Evolutionary conservation across 2,888 invertebrate species (phyloP).

Genomic region (Dolichomitus sp.): DNA sequence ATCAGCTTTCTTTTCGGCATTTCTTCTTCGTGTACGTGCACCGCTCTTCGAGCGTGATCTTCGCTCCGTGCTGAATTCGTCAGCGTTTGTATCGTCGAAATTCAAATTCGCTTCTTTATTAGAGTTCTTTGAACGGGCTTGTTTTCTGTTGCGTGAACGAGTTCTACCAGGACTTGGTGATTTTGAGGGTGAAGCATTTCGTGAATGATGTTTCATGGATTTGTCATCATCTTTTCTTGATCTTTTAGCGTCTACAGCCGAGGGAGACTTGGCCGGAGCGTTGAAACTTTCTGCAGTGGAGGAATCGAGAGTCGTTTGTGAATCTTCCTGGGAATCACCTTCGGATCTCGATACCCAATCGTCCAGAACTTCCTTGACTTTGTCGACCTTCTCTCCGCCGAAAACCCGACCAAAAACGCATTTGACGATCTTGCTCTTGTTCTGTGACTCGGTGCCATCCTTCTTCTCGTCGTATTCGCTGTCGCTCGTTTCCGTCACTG

Average conservation of each 20-base stretch:
- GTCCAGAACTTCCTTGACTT: slow-evolving; percentile 82
- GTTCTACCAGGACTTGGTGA: slow-evolving; percentile 43
- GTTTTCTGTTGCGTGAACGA: slow-evolving; percentile 45
- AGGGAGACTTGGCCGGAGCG: slow-evolving; percentile 22
- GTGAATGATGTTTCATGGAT: slow-evolving; percentile 23
- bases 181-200: slow-evolving; percentile 22
- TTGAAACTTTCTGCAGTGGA: slow-evolving; percentile 34
- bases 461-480: slow-evolving; percentile 71
- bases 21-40: slow-evolving; percentile 23
- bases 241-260: slow-evolving; percentile 29
- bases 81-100: slow-evolving; percentile 11
- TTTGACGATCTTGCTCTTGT: slow-evolving; percentile 82
- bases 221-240: slow-evolving; percentile 47
- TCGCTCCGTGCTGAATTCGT: slow-evolving; percentile 12
- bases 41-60: slow-evolving; percentile 41
- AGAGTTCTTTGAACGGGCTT: slow-evolving; percentile 49
- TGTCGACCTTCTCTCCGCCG: slow-evolving; percentile 80
- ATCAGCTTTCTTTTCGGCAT: slow-evolving; percentile 22
- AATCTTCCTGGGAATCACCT: slow-evolving; percentile 74
- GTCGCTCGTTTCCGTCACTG: slow-evolving; percentile 72
- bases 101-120: slow-evolving; percentile 9
- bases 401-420: slow-evolving; percentile 83
- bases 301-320: slow-evolving; percentile 41
- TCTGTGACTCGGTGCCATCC: slow-evolving; percentile 71
- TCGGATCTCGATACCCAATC: slow-evolving; percentile 83